Evolutionary conservation across 2,888 invertebrate genomes (phyloP).

Genomic region (Drosophila lutescens): DNA sequence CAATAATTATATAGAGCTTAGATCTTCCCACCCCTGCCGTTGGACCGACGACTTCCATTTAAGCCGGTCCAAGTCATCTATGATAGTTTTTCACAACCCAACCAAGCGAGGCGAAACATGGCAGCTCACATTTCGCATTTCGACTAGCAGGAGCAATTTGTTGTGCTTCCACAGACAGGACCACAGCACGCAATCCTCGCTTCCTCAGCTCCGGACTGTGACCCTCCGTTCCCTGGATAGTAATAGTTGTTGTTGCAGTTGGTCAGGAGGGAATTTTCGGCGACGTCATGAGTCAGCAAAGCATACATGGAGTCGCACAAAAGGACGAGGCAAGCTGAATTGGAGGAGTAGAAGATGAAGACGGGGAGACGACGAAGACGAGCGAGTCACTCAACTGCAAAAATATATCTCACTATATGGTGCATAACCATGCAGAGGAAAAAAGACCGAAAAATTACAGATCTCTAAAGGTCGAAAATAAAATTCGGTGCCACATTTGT

Average conservation of each 20-base stretch:
- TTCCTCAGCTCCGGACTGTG: neutral
- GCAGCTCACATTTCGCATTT: constrained; percentile 79
- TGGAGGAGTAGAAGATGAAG: constrained; percentile 20
- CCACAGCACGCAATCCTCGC: constrained; percentile 15
- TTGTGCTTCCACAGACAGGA: constrained; percentile 47
- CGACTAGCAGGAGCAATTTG: constrained; percentile 77
- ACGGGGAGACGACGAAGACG: neutral
- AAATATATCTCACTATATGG: constrained; percentile 66
- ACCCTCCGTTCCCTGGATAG: neutral
- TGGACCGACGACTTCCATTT: constrained; percentile 23
- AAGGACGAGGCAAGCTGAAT: constrained; percentile 26
- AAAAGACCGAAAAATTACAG: neutral
- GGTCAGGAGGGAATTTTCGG: constrained; percentile 67
- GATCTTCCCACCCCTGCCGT: neutral
- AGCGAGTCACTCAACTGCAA: constrained; percentile 73
- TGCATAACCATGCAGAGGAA: constrained; percentile 13
- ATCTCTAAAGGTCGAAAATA: no score
- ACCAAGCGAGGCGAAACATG: constrained; percentile 62
- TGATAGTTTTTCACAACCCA: constrained; percentile 48
- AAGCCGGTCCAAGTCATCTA: constrained; percentile 40
- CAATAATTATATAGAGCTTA: constrained; percentile 37
- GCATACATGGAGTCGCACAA: constrained; percentile 58
- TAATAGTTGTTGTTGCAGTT: constrained; percentile 48
- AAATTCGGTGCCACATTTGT: no score
- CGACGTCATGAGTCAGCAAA: constrained; percentile 78